These are phyloP conservation scores for Pogonognathellus flavescens DNA, from an alignment of 1,140 invertebrate genomes.

Conservation along the genomic window DNA sequence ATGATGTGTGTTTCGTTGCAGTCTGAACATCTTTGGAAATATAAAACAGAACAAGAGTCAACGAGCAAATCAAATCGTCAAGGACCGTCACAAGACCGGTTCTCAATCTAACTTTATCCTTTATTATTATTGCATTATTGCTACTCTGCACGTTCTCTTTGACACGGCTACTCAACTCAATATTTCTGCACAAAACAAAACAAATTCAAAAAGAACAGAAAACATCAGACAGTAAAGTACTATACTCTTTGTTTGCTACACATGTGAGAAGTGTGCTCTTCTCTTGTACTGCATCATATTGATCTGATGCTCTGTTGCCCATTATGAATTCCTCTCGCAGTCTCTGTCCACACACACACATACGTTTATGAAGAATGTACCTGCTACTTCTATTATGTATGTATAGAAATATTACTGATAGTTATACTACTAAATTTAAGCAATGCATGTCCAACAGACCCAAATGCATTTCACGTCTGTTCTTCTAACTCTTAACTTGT, in stretches of 20 bases:
- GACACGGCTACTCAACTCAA: conserved; percentile 35
- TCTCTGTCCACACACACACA: neutral
- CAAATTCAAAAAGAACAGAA: neutral
- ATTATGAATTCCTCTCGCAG: conserved; percentile 14
- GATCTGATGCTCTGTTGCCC: conserved; percentile 21
- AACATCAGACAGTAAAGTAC: neutral
- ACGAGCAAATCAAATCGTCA: conserved; percentile 44
- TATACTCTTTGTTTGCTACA: neutral
- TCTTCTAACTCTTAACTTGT: neutral
- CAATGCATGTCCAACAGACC: neutral
- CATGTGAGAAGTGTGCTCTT: neutral
- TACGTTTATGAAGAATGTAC: neutral
- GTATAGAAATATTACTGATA: neutral
- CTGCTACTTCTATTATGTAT: neutral
- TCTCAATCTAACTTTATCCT: conserved; percentile 29
- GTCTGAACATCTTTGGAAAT: neutral
- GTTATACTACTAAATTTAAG: neutral
- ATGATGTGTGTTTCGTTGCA: neutral
- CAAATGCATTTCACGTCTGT: neutral
- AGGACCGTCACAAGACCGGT: conserved; percentile 48
- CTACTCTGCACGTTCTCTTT: neutral
- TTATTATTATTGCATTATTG: conserved; percentile 22
- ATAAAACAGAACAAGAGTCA: conserved; percentile 8
- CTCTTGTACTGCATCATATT: neutral
- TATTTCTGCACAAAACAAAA: conserved; percentile 38